Conservation (phyloP, 2,113 vertebrate species). For the Pardalotus punctatus region DNA sequence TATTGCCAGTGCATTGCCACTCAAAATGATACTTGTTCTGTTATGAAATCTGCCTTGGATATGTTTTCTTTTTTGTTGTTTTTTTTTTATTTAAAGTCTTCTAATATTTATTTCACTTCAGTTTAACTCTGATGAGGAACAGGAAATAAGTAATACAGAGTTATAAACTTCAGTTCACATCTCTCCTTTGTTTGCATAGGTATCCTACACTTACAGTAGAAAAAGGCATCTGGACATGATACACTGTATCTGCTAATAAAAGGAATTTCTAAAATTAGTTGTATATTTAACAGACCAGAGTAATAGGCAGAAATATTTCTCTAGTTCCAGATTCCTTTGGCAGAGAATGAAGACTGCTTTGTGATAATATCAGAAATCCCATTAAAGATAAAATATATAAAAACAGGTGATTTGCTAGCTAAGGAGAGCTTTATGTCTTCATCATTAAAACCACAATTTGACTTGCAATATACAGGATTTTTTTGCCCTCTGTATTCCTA, state of each 20-base stretch:
- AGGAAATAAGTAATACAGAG: neutral
- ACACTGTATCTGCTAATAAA: neutral
- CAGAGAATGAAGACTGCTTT: neutral
- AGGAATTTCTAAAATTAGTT: neutral
- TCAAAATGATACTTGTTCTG: conserved; percentile 35
- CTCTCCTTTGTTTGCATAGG: neutral
- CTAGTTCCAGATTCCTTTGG: neutral
- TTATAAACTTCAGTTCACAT: neutral
- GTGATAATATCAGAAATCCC: neutral
- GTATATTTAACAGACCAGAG: neutral
- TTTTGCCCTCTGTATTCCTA: neutral
- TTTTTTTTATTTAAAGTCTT: neutral
- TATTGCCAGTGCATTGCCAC: conserved; percentile 45
- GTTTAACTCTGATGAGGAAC: neutral
- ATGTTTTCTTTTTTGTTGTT: neutral
- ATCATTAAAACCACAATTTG: neutral
- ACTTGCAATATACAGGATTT: neutral
- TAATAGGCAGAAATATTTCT: neutral
- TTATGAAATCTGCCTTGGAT: conserved; percentile 35
- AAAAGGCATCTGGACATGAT: neutral
- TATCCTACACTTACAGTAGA: neutral
- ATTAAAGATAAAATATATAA: neutral
- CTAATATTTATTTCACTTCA: neutral
- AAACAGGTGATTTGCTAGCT: neutral
- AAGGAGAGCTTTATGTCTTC: neutral